Percentiles rank a stretch among this genome's conserved stretches.
phyloP scores from a whole-genome alignment of 2,888 invertebrate genomes.

The Platypus cylindrus region DNA sequence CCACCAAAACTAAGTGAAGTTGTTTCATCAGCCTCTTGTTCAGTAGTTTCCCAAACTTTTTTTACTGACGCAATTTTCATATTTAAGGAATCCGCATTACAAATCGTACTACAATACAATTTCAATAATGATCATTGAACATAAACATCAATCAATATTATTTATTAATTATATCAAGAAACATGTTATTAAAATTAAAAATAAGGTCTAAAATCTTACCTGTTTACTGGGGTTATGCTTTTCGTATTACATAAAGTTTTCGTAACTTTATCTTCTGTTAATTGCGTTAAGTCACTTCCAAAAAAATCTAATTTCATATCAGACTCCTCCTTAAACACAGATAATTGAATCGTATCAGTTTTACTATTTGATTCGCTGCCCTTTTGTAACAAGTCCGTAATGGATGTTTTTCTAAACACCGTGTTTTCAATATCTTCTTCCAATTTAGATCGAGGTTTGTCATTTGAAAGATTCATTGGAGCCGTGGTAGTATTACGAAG shows the following conservation, averaged over 20 bases:
- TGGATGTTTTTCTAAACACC: conserved; percentile 37
- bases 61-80: conserved; percentile 91
- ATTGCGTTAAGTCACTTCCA: conserved; percentile 65
- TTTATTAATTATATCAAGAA: neutral
- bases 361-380: conserved; percentile 22
- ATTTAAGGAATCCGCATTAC: conserved; percentile 75
- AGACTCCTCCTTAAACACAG: conserved; percentile 69
- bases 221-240: conserved; percentile 43
- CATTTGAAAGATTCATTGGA: conserved; percentile 29
- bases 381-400: conserved; percentile 32
- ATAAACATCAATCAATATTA: no score
- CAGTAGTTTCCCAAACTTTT: conserved; percentile 63
- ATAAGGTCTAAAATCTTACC: conserved; percentile 8
- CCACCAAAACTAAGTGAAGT: conserved; percentile 18
- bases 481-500: conserved; percentile 23
- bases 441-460: conserved; percentile 46
- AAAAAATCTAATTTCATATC: conserved; percentile 91
- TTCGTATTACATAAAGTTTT: conserved; percentile 40
- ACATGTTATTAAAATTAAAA: no score
- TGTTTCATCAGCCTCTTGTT: conserved; percentile 37
- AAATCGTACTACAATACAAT: conserved; percentile 45
- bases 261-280: conserved; percentile 57
- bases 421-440: conserved; percentile 40
- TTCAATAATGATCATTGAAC: conserved; percentile 1
- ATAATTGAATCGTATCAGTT: conserved; percentile 41